phyloP scores from a whole-genome alignment of 1,140 invertebrate genomes.

The Dendroctonus ponderosae region DNA sequence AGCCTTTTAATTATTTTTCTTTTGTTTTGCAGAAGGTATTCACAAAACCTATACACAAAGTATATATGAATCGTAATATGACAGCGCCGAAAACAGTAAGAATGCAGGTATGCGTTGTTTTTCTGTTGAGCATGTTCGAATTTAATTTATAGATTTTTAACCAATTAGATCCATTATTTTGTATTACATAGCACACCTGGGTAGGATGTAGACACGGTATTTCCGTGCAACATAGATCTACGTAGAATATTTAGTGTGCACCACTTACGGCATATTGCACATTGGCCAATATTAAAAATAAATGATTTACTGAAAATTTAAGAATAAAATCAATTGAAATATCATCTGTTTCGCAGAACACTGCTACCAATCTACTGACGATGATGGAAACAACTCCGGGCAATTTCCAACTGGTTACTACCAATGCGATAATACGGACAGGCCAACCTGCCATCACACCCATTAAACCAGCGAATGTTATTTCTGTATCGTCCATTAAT shows the following conservation, averaged over 20 bases:
- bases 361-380: slow-evolving; percentile 37
- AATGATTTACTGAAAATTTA: background rate
- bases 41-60: slow-evolving; percentile 41
- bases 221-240: background rate
- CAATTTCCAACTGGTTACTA: slow-evolving; percentile 43
- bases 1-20: background rate
- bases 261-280: no score
- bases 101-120: slow-evolving; percentile 24
- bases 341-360: slow-evolving; percentile 13
- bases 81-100: slow-evolving; percentile 32
- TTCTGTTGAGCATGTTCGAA: background rate
- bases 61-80: slow-evolving; percentile 36
- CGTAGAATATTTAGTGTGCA: background rate
- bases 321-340: background rate
- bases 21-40: slow-evolving; percentile 38
- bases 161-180: background rate
- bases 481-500: slow-evolving; percentile 32
- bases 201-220: background rate
- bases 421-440: slow-evolving; percentile 34
- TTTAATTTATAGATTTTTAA: background rate
- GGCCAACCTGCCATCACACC: slow-evolving; percentile 19
- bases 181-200: no score
- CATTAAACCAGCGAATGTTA: slow-evolving; percentile 35
- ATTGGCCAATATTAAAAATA: background rate
- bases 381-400: slow-evolving; percentile 45